Evolutionary conservation across 2,888 invertebrate species (phyloP).

Genomic region (Fabriciana adippe): DNA sequence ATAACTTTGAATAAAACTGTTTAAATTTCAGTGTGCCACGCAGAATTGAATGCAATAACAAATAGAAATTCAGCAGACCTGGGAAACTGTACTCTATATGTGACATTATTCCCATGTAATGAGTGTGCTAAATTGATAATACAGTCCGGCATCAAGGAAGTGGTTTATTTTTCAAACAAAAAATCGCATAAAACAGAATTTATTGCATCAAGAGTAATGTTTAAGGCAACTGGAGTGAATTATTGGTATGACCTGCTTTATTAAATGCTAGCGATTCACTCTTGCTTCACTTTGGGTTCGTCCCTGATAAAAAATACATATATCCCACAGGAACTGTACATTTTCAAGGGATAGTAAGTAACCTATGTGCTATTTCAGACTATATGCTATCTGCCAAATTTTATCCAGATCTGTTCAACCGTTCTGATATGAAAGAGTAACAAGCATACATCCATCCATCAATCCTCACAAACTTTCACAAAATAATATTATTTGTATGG

Average conservation of each 20-base stretch:
- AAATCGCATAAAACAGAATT: constrained; percentile 85
- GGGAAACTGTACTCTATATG: constrained; percentile 91
- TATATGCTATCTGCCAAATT: too few species aligned
- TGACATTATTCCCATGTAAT: constrained; percentile 97
- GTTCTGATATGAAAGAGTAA: too few species aligned
- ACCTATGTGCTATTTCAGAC: too few species aligned
- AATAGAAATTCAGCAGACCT: constrained; percentile 93
- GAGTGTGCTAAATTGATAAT: constrained; percentile 99
- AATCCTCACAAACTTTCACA: too few species aligned
- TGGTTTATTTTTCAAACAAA: constrained; percentile 92
- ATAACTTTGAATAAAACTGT: neutral
- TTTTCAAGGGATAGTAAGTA: too few species aligned
- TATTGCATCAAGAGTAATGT: constrained; percentile 90
- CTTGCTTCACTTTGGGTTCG: too few species aligned
- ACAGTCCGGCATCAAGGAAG: constrained; percentile 92
- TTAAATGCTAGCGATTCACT: neutral
- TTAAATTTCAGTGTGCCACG: constrained; percentile 92
- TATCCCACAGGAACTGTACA: too few species aligned
- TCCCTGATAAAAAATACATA: too few species aligned
- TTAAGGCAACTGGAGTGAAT: constrained; percentile 88
- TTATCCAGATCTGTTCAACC: too few species aligned
- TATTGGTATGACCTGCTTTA: constrained; percentile 78
- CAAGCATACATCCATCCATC: too few species aligned
- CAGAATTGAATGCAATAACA: constrained; percentile 97
- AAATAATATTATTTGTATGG: too few species aligned